Base-by-base conservation (phyloP, 2,888 invertebrate genomes). In the Papilio elwesi region DNA sequence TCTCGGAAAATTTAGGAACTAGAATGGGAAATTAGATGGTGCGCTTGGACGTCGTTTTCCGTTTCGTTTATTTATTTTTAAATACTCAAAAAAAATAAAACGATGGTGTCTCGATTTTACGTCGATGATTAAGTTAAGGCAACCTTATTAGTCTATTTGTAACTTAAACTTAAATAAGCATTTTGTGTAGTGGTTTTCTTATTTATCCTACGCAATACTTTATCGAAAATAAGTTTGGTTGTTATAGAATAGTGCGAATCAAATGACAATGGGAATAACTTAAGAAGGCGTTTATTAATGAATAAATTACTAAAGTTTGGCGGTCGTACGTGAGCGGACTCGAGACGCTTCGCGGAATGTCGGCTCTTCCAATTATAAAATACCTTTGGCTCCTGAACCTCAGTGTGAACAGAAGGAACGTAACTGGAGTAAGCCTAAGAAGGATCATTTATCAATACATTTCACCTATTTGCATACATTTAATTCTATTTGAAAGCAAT, bases 231-330 rank as follows among this genome's bases (percentile, higher is more conserved):
- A 53, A n/a, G 9, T n/a, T 62, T 6, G 6, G 10, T 8, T 15
- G 1, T 16, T 8, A 12, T 38, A 47, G 11, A 12, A 48, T 48
- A 63, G 12, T 48, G 16, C 47, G 6, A 10, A 63, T 63, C 47
- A 12, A 51, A 51, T 51, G n/a, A 47, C 9, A 63, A 16, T 51
- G 26, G 13, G 6, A 51, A 51, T 49, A 65, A 36, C 8, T 65
- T 11, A 26, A 7, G 36, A 15, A 49, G 13, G 11, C 51, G 10
- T 65, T 64, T 65, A 51, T 51, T 65, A 65, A 65, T 65, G 49
- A 65, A 64, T 64, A 49, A 64, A 64, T 64, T 64, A 64, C 49
- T 51, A 10, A 65, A 65, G 51, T 51, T 65, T 51, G 65, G 65
- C 63, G n/a, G 13, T 26, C 49, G n/a, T 36, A 36, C 65, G 65